A percentile compares a stretch with the other conserved stretches of the same genome.
Conservation (phyloP, 2,113 vertebrate species). For the Galbula dea region DNA sequence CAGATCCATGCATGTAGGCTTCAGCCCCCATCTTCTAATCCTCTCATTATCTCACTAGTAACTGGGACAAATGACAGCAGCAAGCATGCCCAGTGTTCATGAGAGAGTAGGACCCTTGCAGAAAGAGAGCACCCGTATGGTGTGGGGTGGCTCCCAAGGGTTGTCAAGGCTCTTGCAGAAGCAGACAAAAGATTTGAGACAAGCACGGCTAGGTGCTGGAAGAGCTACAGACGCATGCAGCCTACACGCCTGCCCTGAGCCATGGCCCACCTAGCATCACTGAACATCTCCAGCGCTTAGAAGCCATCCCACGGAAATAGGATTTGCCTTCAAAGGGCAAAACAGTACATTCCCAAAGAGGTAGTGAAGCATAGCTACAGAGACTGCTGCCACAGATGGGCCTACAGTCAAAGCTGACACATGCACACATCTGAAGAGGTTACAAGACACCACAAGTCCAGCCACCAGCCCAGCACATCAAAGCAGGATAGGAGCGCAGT, state of each 20-base stretch:
- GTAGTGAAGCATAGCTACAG: accelerated
- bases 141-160: not conserved
- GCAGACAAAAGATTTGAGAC: accelerated
- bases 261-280: not conserved
- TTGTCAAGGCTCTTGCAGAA: not conserved
- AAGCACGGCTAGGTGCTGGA: accelerated
- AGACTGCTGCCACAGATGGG: not conserved
- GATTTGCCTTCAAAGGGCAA: not conserved
- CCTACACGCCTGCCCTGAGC: not conserved
- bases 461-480: not conserved
- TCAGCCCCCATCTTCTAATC: not conserved
- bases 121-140: not conserved
- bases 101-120: accelerated
- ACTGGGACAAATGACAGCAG: not conserved
- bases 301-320: not conserved
- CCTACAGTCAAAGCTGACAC: not conserved
- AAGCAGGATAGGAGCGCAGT: accelerated
- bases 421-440: not conserved
- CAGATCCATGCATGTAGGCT: accelerated
- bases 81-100: accelerated
- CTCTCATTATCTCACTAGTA: accelerated
- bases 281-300: not conserved
- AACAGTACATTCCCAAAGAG: not conserved
- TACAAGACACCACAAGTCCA: not conserved
- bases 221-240: not conserved